Percentiles rank a stretch among this genome's conserved stretches.
These are phyloP conservation scores for Megalops atlanticus DNA, from an alignment of 2,113 vertebrate genomes.

Conservation along the genomic window DNA sequence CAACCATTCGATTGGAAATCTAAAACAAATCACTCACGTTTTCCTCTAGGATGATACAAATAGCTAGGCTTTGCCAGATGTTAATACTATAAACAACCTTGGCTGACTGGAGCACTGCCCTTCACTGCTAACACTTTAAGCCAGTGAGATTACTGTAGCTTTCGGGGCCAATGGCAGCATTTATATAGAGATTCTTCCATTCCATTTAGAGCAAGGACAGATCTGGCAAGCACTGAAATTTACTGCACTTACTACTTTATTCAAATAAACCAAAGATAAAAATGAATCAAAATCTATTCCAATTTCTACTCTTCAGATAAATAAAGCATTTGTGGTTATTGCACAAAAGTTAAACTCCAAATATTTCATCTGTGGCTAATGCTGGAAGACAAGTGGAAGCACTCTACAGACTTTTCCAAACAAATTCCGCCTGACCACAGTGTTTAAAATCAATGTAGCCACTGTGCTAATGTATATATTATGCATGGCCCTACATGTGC, in stretches of 20 bases:
- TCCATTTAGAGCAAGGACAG: background rate
- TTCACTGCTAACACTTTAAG: background rate
- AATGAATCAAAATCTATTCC: background rate
- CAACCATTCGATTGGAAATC: background rate
- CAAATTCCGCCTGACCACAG: background rate
- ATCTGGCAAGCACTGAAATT: background rate
- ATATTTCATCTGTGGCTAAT: background rate
- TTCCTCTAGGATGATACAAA: background rate
- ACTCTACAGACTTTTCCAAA: background rate
- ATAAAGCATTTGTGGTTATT: background rate
- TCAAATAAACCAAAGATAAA: background rate
- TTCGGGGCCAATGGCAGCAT: background rate
- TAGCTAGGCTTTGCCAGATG: background rate
- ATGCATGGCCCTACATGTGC: too few relatives aligned
- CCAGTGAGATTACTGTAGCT: background rate
- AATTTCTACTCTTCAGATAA: too few relatives aligned
- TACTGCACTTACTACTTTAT: background rate
- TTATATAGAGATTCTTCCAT: background rate
- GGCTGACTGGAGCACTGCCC: background rate
- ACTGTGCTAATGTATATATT: too few relatives aligned
- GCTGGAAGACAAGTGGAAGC: background rate
- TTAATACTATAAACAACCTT: background rate
- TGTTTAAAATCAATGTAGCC: background rate
- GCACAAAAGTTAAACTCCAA: background rate
- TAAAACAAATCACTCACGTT: background rate